phyloP scores from a whole-genome alignment of 1,140 invertebrate species.

The Doryteuthis pealeii region DNA sequence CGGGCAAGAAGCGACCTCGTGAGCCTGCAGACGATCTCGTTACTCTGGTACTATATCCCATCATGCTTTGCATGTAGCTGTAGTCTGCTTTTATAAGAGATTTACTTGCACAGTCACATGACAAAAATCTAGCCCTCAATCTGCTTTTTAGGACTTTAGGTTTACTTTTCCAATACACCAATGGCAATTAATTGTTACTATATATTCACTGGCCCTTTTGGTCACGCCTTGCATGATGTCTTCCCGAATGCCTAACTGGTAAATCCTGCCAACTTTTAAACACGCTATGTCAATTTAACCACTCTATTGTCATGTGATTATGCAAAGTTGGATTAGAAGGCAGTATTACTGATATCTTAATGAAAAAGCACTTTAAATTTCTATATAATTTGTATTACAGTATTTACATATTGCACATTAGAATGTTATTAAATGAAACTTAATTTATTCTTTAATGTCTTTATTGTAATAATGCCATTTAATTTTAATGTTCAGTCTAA shows the following conservation, averaged over 20 bases:
- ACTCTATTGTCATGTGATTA: slow-evolving; percentile 51
- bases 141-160: slow-evolving; percentile 25
- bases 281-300: slow-evolving; percentile 11
- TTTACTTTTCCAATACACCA: neutral
- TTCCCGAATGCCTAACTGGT: slow-evolving; percentile 17
- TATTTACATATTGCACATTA: too few relatives aligned
- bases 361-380: too few relatives aligned
- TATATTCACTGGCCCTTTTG: neutral
- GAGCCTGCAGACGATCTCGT: slow-evolving; percentile 83
- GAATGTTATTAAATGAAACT: too few relatives aligned
- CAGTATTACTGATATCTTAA: slow-evolving; percentile 1
- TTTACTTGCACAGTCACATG: slow-evolving; percentile 59
- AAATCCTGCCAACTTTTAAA: neutral
- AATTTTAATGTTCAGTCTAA: too few relatives aligned
- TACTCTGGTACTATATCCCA: slow-evolving; percentile 73
- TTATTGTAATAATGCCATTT: too few relatives aligned
- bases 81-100: slow-evolving; percentile 51
- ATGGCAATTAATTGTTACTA: too few relatives aligned
- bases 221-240: slow-evolving; percentile 33
- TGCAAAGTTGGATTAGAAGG: slow-evolving; percentile 36
- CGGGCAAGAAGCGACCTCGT: slow-evolving; percentile 84
- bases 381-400: too few relatives aligned
- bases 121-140: slow-evolving; percentile 39
- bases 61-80: slow-evolving; percentile 63
- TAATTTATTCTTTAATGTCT: slow-evolving; percentile 12